Evolutionary conservation across 2,113 vertebrate genomes (phyloP).

Genomic region (Psilopsiagon aymara): DNA sequence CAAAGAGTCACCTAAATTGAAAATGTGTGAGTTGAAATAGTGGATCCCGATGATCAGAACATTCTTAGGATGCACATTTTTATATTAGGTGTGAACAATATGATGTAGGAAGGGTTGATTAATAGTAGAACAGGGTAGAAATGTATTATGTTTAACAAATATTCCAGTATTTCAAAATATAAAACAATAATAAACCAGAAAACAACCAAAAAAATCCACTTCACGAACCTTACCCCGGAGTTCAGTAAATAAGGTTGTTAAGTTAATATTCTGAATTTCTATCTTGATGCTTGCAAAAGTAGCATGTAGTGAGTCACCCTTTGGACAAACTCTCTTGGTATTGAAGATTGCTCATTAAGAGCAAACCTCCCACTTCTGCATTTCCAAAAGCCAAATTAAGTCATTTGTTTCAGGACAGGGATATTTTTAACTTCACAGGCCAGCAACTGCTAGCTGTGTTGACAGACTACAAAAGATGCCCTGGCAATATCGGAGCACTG

Average conservation of each 20-base stretch:
- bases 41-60: accelerated
- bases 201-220: not conserved
- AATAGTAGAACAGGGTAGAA: not conserved
- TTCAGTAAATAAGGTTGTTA: not conserved
- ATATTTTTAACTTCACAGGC: not conserved
- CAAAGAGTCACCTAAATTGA: not conserved
- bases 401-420: not conserved
- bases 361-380: not conserved
- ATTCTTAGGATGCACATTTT: not conserved
- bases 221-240: not conserved
- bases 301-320: not conserved
- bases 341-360: not conserved
- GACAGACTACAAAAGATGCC: not conserved
- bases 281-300: not conserved
- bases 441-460: not conserved
- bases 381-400: not conserved
- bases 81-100: not conserved
- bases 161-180: not conserved
- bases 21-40: not conserved
- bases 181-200: not conserved
- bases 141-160: not conserved
- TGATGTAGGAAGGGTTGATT: not conserved
- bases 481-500: accelerated
- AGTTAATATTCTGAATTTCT: not conserved
- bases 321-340: not conserved